Base-by-base conservation (phyloP, 2,797 vertebrate species). In the Cebuella pygmaea region DNA sequence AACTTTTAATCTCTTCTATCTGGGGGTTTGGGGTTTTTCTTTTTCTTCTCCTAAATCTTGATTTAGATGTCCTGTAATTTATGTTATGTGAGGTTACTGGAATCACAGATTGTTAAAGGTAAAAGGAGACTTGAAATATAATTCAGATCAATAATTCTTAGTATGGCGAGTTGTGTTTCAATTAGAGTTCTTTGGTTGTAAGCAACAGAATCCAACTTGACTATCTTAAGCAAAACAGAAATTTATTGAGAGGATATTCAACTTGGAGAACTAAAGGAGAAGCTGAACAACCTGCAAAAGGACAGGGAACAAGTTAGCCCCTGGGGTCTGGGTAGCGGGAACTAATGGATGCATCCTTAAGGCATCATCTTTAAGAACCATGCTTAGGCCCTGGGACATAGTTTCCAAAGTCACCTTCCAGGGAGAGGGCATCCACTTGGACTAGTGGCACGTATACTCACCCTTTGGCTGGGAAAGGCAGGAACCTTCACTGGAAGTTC, bases 1-100 rank as follows among this genome's bases (percentile, higher is more conserved):
- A 78, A 30, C 30, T 92, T 64, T 75, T 46, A 78, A 88, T 92
- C 52, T n/a, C 36, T 93, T 90, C 55, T 59, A 82, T 93, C n/a
- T 14, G 4, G 55, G 30, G 36, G n/a, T 94, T 70, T 46, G 57
- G 30, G 5, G 72, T 83, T 91, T 89, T 79, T 27, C 36, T 72
- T 75, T 59, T 46, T 52, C 70, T 86, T 30, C 3, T 44, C n/a
- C 81, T 88, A n/a, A 80, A 57, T 55, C 55, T 90, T 52, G 19
- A 59, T 33, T 64, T 48, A 2, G 15, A 15, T 13, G 1, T 30
- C 30, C 19, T 75, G 24, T 61, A 24, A 33, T n/a, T 55, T 88
- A 27, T 33, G 20, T 70, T 44, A 39, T 44, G 11, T 15, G 44
- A 74, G 48, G 30, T 44, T 64, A 46, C 70, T 52, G 67, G n/a